A percentile compares a stretch with the other conserved stretches of the same genome.
Evolutionary conservation across 2,797 vertebrate genomes (phyloP).

Genomic region (Poeciliopsis turneri): DNA sequence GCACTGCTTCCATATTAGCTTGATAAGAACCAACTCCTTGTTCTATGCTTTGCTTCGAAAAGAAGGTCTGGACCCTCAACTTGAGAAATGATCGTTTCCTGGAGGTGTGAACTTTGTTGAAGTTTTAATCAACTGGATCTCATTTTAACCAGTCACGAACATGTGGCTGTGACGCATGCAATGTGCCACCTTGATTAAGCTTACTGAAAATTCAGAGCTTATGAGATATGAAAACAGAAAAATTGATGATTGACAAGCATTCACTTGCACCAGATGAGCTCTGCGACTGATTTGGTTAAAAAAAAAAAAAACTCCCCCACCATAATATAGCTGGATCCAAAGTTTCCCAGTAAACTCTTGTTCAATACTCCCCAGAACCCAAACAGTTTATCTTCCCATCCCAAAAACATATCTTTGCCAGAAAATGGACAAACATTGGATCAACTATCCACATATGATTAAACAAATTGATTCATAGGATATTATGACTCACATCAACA

Average conservation of each 20-base stretch:
- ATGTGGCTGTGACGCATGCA: too few relatives aligned
- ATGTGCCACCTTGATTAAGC: too few relatives aligned
- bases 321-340: neutral
- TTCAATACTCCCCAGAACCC: neutral
- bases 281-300: neutral
- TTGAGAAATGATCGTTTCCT: too few relatives aligned
- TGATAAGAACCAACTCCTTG: too few relatives aligned
- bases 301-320: neutral
- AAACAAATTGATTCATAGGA: neutral
- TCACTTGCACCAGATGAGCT: neutral
- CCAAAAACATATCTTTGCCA: neutral
- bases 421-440: neutral
- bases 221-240: neutral
- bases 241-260: neutral
- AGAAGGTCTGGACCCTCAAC: too few relatives aligned
- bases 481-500: neutral
- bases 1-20: neutral
- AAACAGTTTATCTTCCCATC: neutral
- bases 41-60: too few relatives aligned
- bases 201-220: neutral
- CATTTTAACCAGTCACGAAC: too few relatives aligned
- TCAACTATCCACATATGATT: neutral
- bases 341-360: neutral
- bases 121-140: too few relatives aligned
- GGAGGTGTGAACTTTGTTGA: too few relatives aligned